Conservation (phyloP, 2,888 invertebrate genomes). For the Odontothrips loti region DNA sequence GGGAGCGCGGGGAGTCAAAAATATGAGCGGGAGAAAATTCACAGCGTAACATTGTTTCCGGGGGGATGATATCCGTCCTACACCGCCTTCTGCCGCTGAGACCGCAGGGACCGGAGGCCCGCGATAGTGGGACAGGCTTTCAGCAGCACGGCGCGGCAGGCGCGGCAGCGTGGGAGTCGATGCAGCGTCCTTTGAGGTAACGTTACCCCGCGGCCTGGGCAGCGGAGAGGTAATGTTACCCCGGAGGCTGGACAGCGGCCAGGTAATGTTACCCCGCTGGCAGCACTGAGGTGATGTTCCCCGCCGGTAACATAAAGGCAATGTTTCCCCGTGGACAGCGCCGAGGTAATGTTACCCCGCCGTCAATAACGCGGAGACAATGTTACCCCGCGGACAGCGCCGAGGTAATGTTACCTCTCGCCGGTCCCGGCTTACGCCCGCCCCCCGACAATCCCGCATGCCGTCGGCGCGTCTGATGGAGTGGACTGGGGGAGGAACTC, state of each 20-base stretch:
- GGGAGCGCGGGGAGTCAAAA: background rate
- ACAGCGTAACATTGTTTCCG: slow-evolving; percentile 12
- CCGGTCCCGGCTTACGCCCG: too few relatives aligned
- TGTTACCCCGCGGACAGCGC: background rate
- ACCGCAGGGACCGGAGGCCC: too few relatives aligned
- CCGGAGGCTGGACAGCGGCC: background rate
- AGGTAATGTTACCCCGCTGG: background rate
- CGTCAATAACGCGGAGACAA: background rate
- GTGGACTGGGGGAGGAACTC: background rate
- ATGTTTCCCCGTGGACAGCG: background rate
- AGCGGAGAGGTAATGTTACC: background rate
- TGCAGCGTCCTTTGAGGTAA: background rate
- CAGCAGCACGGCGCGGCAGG: background rate
- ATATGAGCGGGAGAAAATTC: slow-evolving; percentile 13
- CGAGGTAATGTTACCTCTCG: background rate
- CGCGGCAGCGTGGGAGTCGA: background rate
- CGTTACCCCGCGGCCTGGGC: background rate
- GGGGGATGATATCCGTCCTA: background rate
- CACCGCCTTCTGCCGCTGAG: too few relatives aligned
- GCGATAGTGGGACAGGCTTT: background rate
- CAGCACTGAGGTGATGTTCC: too few relatives aligned
- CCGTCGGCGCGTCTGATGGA: slow-evolving; percentile 6
- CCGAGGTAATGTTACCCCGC: background rate
- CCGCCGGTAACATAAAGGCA: background rate
- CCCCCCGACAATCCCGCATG: background rate